phyloP scores from a whole-genome alignment of 2,797 vertebrate species.

The Choloepus didactylus region DNA sequence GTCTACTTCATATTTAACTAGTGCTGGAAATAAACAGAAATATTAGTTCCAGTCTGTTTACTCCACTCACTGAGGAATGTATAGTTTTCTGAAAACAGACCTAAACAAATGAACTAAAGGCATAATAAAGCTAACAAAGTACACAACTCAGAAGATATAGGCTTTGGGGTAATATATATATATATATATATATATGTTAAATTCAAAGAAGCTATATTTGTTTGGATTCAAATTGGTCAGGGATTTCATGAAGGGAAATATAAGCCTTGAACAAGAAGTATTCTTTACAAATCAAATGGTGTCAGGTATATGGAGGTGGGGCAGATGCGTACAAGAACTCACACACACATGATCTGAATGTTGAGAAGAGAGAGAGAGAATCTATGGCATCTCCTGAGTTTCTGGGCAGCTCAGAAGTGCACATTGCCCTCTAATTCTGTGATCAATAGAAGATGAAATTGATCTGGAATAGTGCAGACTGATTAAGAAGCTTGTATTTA shows the following conservation, averaged over 20 bases:
- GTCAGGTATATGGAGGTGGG: neutral
- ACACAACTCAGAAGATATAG: neutral
- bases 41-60: neutral
- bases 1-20: slow-evolving; percentile 3
- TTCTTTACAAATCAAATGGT: neutral
- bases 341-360: slow-evolving; percentile 17
- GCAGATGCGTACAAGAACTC: neutral
- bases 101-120: neutral
- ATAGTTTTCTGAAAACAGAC: neutral
- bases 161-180: neutral
- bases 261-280: neutral
- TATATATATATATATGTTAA: neutral
- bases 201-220: neutral
- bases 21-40: slow-evolving; percentile 18
- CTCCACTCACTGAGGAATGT: neutral
- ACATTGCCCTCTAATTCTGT: neutral
- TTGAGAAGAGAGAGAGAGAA: neutral
- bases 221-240: neutral
- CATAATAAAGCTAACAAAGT: neutral
- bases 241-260: neutral
- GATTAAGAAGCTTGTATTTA: neutral
- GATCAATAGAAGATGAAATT: slow-evolving; percentile 42
- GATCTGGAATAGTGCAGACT: slow-evolving; percentile 16
- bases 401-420: neutral
- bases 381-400: neutral